These are phyloP conservation scores for Galaxea fascicularis DNA, from an alignment of 92 coral and sea anemone species.

Conservation along the genomic window DNA sequence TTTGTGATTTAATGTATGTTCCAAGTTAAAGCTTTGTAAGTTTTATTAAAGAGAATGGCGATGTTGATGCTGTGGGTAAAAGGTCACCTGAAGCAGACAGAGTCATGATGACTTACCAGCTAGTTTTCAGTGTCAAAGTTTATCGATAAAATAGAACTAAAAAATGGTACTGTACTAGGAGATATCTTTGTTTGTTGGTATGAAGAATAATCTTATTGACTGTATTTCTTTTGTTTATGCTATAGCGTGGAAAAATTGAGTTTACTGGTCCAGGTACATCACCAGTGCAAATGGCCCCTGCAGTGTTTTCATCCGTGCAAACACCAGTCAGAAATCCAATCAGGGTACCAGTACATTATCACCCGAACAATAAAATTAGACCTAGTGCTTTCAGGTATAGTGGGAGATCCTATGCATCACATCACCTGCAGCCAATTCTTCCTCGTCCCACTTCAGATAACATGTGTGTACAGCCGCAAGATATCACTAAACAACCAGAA, in stretches of 20 bases:
- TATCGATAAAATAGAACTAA: no score
- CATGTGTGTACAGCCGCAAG: conserved; percentile 14
- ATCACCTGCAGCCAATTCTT: conserved; percentile 52
- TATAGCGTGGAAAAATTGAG: conserved; percentile 41
- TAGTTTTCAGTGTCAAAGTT: no score
- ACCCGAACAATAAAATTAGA: conserved; percentile 25
- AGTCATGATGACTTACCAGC: no score
- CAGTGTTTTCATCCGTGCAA: conserved; percentile 38
- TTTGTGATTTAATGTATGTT: no score
- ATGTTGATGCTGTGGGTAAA: no score
- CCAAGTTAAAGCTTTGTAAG: no score
- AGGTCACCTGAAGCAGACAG: no score
- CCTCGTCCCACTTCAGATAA: conserved; percentile 50
- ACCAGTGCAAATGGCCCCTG: conserved; percentile 5
- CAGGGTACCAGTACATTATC: conserved; percentile 22
- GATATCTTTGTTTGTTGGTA: no score
- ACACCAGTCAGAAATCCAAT: conserved; percentile 1
- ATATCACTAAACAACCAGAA: conserved; percentile 10
- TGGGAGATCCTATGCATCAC: conserved; percentile 38
- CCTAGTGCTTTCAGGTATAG: conserved; percentile 27
- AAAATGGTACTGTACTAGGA: no score
- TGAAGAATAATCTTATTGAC: no score
- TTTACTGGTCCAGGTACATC: conserved; percentile 18
- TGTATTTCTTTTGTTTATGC: not conserved
- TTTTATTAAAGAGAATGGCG: no score